phyloP scores from a whole-genome alignment of 2,888 invertebrate genomes.

The Phalera bucephala region DNA sequence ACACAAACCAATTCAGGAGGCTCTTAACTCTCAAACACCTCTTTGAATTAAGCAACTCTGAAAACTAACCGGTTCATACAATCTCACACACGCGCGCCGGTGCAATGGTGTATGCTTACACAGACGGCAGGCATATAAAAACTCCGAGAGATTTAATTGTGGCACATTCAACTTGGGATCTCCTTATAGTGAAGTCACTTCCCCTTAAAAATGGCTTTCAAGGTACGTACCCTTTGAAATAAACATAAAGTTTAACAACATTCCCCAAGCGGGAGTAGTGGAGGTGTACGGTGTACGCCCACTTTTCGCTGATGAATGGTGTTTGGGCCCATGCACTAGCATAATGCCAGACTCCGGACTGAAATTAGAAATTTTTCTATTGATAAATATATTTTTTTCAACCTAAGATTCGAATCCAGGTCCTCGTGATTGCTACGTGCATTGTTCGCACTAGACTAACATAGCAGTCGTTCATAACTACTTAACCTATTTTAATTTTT shows the following conservation, averaged over 20 bases:
- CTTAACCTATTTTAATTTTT: background rate
- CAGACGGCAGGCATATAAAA: slow-evolving; percentile 59
- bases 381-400: too few relatives aligned
- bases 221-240: slow-evolving; percentile 45
- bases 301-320: too few relatives aligned
- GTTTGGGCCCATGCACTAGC: too few relatives aligned
- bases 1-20: slow-evolving; percentile 41
- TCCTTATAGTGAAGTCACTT: slow-evolving; percentile 60
- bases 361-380: too few relatives aligned
- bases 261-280: too few relatives aligned
- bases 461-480: background rate
- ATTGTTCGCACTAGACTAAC: too few relatives aligned
- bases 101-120: slow-evolving; percentile 49
- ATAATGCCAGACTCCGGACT: too few relatives aligned
- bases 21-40: slow-evolving; percentile 15
- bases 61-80: slow-evolving; percentile 50
- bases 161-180: slow-evolving; percentile 68
- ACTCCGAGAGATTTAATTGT: slow-evolving; percentile 42
- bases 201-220: slow-evolving; percentile 62
- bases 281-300: too few relatives aligned
- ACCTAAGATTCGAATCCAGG: too few relatives aligned
- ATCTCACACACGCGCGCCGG: slow-evolving; percentile 25
- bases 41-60: slow-evolving; percentile 35
- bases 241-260: too few relatives aligned
- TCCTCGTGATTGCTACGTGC: too few relatives aligned